Conservation (phyloP, 2,888 invertebrate species). For the Lampropteryx suffumata region DNA sequence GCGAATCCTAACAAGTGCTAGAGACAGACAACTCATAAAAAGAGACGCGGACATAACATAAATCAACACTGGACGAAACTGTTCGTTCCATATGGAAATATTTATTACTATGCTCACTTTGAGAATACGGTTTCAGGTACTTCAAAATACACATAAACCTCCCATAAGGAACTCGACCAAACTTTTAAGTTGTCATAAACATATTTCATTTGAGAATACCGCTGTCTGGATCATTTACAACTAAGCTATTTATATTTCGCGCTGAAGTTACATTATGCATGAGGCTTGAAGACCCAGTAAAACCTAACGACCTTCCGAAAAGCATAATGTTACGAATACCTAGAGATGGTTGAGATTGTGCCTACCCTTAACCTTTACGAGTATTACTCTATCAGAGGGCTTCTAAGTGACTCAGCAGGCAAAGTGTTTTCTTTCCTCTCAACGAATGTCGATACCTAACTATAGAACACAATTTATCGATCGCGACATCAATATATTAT, state of each 20-base stretch:
- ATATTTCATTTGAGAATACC: constrained; percentile 13
- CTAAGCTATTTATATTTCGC: constrained; percentile 18
- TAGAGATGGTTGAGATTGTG: constrained; percentile 20
- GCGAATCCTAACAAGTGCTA: constrained; percentile 17
- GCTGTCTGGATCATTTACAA: constrained; percentile 14
- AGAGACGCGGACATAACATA: constrained; percentile 6
- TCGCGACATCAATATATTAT: background rate
- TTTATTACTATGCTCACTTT: constrained; percentile 2
- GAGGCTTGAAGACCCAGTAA: constrained; percentile 28
- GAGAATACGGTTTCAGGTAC: background rate
- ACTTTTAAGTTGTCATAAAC: constrained; percentile 11
- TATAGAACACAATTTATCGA: background rate
- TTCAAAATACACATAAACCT: constrained; percentile 4
- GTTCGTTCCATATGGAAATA: constrained; percentile 8
- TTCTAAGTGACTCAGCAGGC: constrained; percentile 3
- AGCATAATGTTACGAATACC: constrained; percentile 15
- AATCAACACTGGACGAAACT: constrained; percentile 6
- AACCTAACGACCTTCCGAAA: constrained; percentile 26
- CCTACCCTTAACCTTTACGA: constrained; percentile 10
- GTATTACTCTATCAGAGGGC: constrained; percentile 17
- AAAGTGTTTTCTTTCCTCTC: constrained; percentile 8
- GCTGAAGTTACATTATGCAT: constrained; percentile 28
- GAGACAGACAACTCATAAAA: constrained; percentile 15
- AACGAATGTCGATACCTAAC: constrained; percentile 5
- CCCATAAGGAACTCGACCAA: constrained; percentile 4